Evolutionary conservation across 2,797 vertebrate species (phyloP).

Genomic region (Brachyalestes nurse): DNA sequence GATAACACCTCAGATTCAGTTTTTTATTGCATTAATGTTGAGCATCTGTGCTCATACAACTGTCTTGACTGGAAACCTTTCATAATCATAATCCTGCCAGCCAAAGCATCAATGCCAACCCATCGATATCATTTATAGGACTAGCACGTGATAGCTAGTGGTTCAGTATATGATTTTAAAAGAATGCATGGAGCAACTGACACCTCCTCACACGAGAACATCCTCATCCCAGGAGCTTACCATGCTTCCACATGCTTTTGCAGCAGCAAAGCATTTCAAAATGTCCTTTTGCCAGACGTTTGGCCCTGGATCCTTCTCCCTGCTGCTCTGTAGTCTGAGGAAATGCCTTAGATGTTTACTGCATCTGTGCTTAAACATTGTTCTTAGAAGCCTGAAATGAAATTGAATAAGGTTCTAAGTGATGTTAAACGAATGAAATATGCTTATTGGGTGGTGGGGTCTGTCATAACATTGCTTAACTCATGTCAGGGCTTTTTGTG

Average conservation of each 20-base stretch:
- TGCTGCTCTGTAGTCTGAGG: background rate
- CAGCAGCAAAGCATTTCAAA: background rate
- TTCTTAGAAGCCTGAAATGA: constrained; percentile 5
- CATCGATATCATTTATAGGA: background rate
- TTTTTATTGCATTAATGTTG: constrained; percentile 18
- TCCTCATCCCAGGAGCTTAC: background rate
- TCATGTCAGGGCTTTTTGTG: constrained; percentile 32
- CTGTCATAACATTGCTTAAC: constrained; percentile 33
- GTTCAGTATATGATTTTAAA: background rate
- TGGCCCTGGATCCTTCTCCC: constrained; percentile 16
- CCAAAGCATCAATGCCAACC: constrained; percentile 33
- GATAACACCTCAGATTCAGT: background rate
- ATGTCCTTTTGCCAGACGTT: background rate
- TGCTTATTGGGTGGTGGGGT: background rate
- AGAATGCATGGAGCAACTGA: background rate
- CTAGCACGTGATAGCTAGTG: constrained; percentile 7
- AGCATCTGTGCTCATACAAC: background rate
- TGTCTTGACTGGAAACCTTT: constrained; percentile 24
- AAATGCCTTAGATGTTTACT: constrained; percentile 17
- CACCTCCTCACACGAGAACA: background rate
- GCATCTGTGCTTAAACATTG: background rate
- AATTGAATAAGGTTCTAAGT: background rate
- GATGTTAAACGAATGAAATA: background rate
- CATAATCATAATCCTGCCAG: background rate
- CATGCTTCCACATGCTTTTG: background rate